Base-by-base conservation (phyloP, 2,888 invertebrate species). In the Polietes domitor region DNA sequence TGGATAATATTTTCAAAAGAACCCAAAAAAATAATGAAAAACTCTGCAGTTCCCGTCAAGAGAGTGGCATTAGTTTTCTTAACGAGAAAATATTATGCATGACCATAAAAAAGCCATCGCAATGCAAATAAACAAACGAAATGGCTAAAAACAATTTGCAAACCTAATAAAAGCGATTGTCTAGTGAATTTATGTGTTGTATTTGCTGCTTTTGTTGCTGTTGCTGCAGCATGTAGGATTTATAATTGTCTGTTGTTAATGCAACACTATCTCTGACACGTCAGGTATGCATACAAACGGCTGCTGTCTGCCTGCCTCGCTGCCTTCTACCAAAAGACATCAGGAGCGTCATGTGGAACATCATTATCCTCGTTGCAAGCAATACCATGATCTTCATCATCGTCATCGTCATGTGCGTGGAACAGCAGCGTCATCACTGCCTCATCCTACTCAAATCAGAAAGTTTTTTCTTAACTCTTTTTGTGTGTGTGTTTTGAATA, bases 361-460 rank as follows among this genome's bases (percentile, higher is more conserved):
- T 4, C 26, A 58, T 15, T 26, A 26, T 24, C 12, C 26, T n/a
- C 10, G 17, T 6, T 3, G 53, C 7, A 21, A 21, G n/a, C 50
- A 50, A 50, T 19, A 21, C 12, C 41, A 41, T 37, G 17, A 19
- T 21, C 43, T 17, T 53, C 65, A 43, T 65, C n/a, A n/a, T n/a
- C n/a, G n/a, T n/a, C n/a, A n/a, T n/a, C n/a, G 9, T 41, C 37
- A 19, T 68, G n/a, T 17, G 19, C 43, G 28, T 7, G 19, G 10
- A 37, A 63, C 7, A 37, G 17, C 17, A 12, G 10, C 58, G n/a
- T 7, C 58, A 26, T 58, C 15, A 55, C 24, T 65, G 85, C 71
- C 77, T 7, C 78, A 74, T 74, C 73, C 80, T 80, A 77, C 76
- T 80, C 77, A 63, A 17, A 79, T 73, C 47, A 50, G 21, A 68